Evolutionary conservation across 2,888 invertebrate genomes (phyloP).

Genomic region (Agrotis exclamationis): DNA sequence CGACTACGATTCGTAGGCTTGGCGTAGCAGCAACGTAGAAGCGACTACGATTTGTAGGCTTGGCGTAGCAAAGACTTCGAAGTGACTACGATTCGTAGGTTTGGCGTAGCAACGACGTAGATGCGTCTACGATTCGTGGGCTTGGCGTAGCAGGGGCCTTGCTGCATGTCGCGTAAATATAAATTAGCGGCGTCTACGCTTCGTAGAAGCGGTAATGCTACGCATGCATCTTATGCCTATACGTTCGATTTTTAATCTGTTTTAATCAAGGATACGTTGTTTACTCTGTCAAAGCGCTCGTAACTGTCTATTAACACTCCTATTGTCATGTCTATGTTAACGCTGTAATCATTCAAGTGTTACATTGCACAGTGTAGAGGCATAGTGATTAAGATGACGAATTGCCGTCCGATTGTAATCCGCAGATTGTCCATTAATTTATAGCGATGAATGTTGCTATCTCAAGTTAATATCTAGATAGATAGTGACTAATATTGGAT

Average conservation of each 20-base stretch:
- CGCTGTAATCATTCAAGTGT: conserved; percentile 36
- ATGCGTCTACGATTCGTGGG: too few species aligned
- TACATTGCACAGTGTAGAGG: background rate
- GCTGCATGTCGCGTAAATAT: too few species aligned
- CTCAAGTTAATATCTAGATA: conserved; percentile 22
- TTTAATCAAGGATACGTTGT: background rate
- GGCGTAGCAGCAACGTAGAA: background rate
- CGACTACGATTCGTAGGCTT: background rate
- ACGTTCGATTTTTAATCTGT: too few species aligned
- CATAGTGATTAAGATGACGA: conserved; percentile 52
- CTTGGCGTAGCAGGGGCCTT: too few species aligned
- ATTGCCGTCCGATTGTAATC: conserved; percentile 56
- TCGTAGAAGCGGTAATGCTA: too few species aligned
- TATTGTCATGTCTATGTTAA: conserved; percentile 23
- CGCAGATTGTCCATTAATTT: conserved; percentile 55
- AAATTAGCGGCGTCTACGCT: too few species aligned
- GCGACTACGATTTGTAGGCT: background rate
- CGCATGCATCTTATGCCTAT: too few species aligned
- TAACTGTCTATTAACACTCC: background rate
- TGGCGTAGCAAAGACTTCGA: background rate
- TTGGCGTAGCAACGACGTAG: background rate
- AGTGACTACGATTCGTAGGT: background rate
- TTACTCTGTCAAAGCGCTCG: background rate
- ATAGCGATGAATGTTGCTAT: conserved; percentile 41
- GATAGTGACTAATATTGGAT: conserved; percentile 24